Conservation (phyloP, 2,888 invertebrate species). For the Diarsia rubi region DNA sequence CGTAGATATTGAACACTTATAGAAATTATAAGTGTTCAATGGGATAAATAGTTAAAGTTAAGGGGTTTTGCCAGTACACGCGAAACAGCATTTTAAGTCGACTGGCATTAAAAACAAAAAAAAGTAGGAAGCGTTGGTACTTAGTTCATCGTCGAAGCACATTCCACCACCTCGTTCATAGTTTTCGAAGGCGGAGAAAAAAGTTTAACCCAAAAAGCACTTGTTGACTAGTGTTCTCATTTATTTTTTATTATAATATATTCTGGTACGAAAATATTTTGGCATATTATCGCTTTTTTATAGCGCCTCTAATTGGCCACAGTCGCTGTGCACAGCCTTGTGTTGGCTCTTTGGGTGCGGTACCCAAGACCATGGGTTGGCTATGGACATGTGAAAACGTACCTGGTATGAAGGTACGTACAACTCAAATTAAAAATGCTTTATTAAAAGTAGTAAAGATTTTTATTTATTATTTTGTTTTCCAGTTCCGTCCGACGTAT, state of each 20-base stretch:
- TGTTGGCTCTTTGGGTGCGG: constrained; percentile 76
- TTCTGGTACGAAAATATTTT: background rate
- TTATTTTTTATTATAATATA: background rate
- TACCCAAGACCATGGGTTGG: constrained; percentile 89
- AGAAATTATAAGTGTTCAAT: background rate
- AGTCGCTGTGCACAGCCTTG: constrained; percentile 81
- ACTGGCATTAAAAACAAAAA: background rate
- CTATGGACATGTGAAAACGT: constrained; percentile 85
- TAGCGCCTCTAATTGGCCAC: constrained; percentile 88
- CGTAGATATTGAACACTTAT: too few relatives aligned
- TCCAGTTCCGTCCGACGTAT: constrained; percentile 86
- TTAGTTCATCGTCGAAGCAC: background rate
- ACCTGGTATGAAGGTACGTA: constrained; percentile 84
- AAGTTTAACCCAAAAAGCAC: too few relatives aligned
- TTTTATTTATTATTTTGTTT: constrained; percentile 70
- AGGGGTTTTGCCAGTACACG: background rate
- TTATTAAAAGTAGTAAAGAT: background rate
- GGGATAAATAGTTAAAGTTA: background rate
- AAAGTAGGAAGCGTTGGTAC: background rate
- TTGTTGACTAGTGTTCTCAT: background rate
- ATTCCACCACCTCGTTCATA: too few relatives aligned
- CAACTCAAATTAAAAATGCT: background rate
- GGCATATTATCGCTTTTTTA: constrained; percentile 29
- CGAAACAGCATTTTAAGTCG: background rate
- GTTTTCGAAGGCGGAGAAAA: too few relatives aligned